Evolutionary conservation across 2,888 invertebrate species (phyloP), one percentile per base, ranked within the genome.

Genomic region (Himalopsyche anomala): DNA sequence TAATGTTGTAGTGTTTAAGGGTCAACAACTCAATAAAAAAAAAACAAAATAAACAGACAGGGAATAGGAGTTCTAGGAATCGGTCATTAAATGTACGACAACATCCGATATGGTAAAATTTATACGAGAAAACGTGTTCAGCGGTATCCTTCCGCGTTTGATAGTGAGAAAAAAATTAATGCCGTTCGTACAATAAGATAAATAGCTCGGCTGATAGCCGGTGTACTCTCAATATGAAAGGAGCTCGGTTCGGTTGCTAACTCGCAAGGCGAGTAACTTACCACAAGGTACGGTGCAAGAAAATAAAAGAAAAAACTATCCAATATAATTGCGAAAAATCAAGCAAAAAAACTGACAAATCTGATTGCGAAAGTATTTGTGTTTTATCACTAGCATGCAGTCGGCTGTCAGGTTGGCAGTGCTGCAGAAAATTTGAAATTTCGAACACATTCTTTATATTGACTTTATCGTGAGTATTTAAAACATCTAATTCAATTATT

Each of bases 171-270:
- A 80, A 84, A 80, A 80, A 80, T 80, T 54, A 69, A 55, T 81
- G 40, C 80, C 55, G 80, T 55, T 55, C 9, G 56, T 62, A 80
- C 80, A 80, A 80, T 40, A 19, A 79, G 82, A 86, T 86, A 86
- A 86, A 86, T 86, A 86, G 86, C 84, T 40, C 45, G 12, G 86
- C 54, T 82, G 80, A 55, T 28, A 74, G 80, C 42, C 56, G 55
- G 42, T 81, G 45, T 55, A 40, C 54, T 84, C 81, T 84, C 84
- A 86, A 83, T 86, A 86, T 86, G 86, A 83, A 83, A 54, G 42
- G 81, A 51, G 69, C 81, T 80, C 62, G 62, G 62, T 19, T 19
- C 62, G 62, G 62, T 62, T 19, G 15, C 62, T 62, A 62, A 28
- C 62, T 62, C 11, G 5, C 62, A 62, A 62, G 62, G 62, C 62